A percentile compares a stretch with the other conserved stretches of the same genome.
These are phyloP conservation scores for Bufo bufo DNA, from an alignment of 2,113 vertebrate species.

Conservation along the genomic window DNA sequence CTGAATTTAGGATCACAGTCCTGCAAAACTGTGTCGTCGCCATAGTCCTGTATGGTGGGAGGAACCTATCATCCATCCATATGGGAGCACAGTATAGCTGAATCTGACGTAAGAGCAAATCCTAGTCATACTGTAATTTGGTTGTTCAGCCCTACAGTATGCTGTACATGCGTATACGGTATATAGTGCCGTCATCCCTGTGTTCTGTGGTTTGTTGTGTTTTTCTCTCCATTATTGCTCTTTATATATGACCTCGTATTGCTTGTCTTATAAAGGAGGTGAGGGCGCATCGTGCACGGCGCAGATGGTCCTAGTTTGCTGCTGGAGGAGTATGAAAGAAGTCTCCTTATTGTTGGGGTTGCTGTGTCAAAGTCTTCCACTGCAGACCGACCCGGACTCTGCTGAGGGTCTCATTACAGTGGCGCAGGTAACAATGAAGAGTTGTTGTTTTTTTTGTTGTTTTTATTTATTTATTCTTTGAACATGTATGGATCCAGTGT, in stretches of 20 bases:
- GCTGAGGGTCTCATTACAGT: constrained; percentile 76
- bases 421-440: constrained; percentile 80
- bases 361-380: constrained; percentile 85
- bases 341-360: constrained; percentile 89
- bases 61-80: no score
- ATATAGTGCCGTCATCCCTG: no score
- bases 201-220: no score
- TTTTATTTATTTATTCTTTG: not conserved
- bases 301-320: constrained; percentile 95
- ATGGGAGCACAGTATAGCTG: no score
- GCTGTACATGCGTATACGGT: no score
- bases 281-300: constrained; percentile 78
- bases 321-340: constrained; percentile 98
- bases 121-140: no score
- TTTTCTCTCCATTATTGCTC: no score
- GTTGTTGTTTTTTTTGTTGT: not conserved
- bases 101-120: no score
- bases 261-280: not conserved
- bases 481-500: not conserved
- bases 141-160: no score
- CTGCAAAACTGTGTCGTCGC: no score
- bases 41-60: no score
- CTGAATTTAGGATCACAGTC: no score
- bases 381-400: constrained; percentile 61
- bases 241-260: not conserved